Base-by-base conservation (phyloP, 1,140 invertebrate species). In the Neodiprion fabricii region DNA sequence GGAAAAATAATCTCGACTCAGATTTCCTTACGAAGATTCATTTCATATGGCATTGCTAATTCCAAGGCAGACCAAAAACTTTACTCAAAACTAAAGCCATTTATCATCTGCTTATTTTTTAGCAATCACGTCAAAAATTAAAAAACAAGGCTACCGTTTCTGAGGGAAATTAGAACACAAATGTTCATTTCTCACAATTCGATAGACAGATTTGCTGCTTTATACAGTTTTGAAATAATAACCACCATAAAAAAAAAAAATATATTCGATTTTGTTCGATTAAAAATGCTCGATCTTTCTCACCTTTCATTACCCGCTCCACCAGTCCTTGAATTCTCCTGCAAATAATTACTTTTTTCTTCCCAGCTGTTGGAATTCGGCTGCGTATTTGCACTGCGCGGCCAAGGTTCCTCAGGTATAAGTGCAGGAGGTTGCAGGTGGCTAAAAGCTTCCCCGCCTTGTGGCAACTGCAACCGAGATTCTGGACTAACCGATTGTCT, bases 391-490 rank as follows among this genome's bases (percentile, higher is more conserved):
- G 69, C 70, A 28, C 75, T 23, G 14, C 72, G 70, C 53, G 81
- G 82, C 85, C 84, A 86, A 5, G 81, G 79, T 28, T 84, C 81
- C 61, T 84, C 78, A 12, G 75, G 78, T 9, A 83, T 65, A 12
- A 81, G 71, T 70, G 80, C 79, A 21, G 78, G 79, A 48, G 79
- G 79, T 21, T 83, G 78, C 17, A 75, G 71, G 79, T 82, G 84
- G 72, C 75, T 78, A 71, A 76, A 82, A 23, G 80, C 72, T 40
- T 86, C 82, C 28, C 81, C 80, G 40, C 78, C 79, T 14, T 83
- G 80, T 72, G 75, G 77, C 70, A 83, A 81, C 67, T 81, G 78
- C 40, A 81, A 75, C 74, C 78, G 80, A 12, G 78, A 81, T n/a
- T 79, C 67, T 11, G 72, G 66, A 9, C 69, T 72, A 1, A 79